phyloP scores from a whole-genome alignment of 2,888 invertebrate genomes.

The Bombylius major region DNA sequence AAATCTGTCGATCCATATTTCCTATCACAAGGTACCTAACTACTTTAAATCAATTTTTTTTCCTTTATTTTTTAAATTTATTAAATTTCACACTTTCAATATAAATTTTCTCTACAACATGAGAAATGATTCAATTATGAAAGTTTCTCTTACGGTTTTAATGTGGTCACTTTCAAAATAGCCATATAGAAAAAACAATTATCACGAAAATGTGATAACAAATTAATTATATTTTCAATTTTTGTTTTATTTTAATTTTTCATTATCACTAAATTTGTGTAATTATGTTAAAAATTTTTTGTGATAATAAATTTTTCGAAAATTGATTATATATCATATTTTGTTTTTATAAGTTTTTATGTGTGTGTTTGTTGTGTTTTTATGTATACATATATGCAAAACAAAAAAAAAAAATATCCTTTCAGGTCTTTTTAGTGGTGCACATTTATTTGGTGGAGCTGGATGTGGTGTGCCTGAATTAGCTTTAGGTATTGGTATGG shows the following conservation, averaged over 20 bases:
- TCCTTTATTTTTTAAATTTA: too few species aligned
- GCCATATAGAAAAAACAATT: not conserved
- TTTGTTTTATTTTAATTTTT: too few species aligned
- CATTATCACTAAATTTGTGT: too few species aligned
- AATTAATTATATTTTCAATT: too few species aligned
- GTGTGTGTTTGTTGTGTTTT: not conserved
- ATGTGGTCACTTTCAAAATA: not conserved
- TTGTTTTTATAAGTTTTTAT: not conserved
- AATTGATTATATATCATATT: too few species aligned
- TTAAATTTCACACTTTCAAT: too few species aligned
- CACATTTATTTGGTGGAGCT: slow-evolving; percentile 31
- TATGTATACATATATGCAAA: not conserved
- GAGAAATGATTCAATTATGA: not conserved
- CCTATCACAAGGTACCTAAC: slow-evolving; percentile 49
- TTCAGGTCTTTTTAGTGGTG: slow-evolving; percentile 32
- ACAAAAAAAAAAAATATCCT: too few species aligned
- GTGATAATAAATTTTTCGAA: not conserved
- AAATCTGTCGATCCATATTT: slow-evolving; percentile 62
- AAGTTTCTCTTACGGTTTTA: not conserved
- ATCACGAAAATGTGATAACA: too few species aligned
- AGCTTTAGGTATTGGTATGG: slow-evolving; percentile 36
- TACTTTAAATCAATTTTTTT: not conserved
- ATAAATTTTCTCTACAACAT: not conserved
- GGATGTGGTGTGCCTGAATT: slow-evolving; percentile 32
- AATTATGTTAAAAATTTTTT: too few species aligned